Percentiles rank a stretch among this genome's conserved stretches.
phyloP scores from a whole-genome alignment of 2,888 invertebrate genomes.

The Mesorhabditis belari region DNA sequence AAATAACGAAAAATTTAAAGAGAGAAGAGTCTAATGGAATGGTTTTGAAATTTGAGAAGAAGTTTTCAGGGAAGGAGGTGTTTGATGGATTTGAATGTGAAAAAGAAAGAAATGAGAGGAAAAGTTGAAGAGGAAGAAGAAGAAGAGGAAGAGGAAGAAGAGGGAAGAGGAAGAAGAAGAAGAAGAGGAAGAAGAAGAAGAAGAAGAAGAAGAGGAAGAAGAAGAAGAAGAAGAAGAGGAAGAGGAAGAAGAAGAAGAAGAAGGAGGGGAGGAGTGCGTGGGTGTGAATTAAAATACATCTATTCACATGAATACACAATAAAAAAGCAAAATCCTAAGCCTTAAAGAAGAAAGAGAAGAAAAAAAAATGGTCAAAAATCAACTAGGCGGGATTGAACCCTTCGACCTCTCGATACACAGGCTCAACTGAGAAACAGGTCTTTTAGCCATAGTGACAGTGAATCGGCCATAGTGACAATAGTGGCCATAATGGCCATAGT shows the following conservation, averaged over 20 bases:
- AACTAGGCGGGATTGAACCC: too few species aligned
- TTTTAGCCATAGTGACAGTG: too few species aligned
- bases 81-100: background rate
- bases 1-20: too few species aligned
- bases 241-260: background rate
- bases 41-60: background rate
- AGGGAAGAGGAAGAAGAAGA: background rate
- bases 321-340: slow-evolving; percentile 1
- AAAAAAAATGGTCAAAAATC: background rate
- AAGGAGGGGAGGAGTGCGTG: too few species aligned
- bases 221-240: background rate
- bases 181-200: background rate
- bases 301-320: too few species aligned
- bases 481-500: too few species aligned
- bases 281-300: too few species aligned
- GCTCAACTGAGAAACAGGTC: too few species aligned
- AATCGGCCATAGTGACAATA: too few species aligned
- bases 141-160: background rate
- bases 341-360: background rate
- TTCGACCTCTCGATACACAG: too few species aligned
- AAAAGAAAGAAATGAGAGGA: background rate
- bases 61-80: background rate
- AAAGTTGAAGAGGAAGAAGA: background rate
- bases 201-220: background rate
- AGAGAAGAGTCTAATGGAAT: too few species aligned